Percentiles rank a stretch among this genome's conserved stretches.
phyloP scores from a whole-genome alignment of 2,888 invertebrate species.

The Octodonta nipae region DNA sequence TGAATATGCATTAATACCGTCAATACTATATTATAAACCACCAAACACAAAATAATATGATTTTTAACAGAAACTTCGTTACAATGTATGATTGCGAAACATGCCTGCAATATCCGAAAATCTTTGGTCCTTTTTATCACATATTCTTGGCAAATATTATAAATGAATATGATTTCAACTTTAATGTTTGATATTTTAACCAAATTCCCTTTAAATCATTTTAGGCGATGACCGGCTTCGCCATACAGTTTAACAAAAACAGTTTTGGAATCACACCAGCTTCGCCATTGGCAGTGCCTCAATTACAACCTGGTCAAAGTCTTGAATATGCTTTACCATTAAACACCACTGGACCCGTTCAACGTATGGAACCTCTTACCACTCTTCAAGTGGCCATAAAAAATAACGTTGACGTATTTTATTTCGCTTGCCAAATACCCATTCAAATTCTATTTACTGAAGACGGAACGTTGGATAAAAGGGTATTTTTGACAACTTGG shows the following conservation, averaged over 20 bases:
- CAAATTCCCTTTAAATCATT: too few relatives aligned
- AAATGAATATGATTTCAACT: neutral
- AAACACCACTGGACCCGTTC: slow-evolving; percentile 78
- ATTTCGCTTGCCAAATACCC: slow-evolving; percentile 88
- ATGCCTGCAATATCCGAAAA: too few relatives aligned
- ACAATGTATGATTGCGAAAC: neutral
- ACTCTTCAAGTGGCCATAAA: slow-evolving; percentile 90
- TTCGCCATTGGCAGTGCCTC: slow-evolving; percentile 66
- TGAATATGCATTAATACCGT: too few relatives aligned
- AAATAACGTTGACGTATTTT: slow-evolving; percentile 96
- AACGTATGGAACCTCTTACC: slow-evolving; percentile 93
- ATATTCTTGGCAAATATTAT: neutral
- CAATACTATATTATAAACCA: too few relatives aligned
- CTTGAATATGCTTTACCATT: slow-evolving; percentile 66
- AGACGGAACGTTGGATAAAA: slow-evolving; percentile 94
- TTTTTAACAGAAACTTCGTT: neutral
- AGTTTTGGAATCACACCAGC: slow-evolving; percentile 89
- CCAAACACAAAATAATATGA: too few relatives aligned
- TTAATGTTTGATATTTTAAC: slow-evolving; percentile 3
- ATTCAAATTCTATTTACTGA: slow-evolving; percentile 87
- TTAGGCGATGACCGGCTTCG: slow-evolving; percentile 80
- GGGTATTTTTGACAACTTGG: slow-evolving; percentile 95
- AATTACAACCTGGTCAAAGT: slow-evolving; percentile 65
- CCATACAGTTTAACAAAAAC: slow-evolving; percentile 97
- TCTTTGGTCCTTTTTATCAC: too few relatives aligned